These are phyloP conservation scores for Urosaurus nigricauda DNA, from an alignment of 2,797 vertebrate species.

Conservation along the genomic window DNA sequence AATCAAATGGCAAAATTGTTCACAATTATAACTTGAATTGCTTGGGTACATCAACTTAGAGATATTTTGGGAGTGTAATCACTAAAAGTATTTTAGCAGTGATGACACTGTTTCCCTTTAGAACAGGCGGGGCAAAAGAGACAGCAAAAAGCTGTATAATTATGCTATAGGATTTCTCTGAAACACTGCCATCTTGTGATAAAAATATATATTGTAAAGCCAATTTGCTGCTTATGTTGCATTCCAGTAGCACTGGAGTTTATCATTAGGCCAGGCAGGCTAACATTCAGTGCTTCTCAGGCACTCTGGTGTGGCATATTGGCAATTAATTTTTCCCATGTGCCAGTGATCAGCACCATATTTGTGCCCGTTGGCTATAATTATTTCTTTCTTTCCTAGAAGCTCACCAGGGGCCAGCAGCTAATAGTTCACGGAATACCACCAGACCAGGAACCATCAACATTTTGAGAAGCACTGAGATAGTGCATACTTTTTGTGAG, in stretches of 20 bases:
- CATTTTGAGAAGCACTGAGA: too few species aligned
- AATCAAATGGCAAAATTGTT: not conserved
- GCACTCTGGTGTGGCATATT: too few species aligned
- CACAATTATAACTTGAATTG: constrained; percentile 1
- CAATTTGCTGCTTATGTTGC: not conserved
- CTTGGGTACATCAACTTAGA: not conserved
- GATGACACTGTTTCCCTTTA: rapidly evolving
- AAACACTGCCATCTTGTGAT: constrained; percentile 68
- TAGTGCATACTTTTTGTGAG: too few species aligned
- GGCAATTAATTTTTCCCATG: too few species aligned
- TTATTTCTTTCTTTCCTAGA: too few species aligned
- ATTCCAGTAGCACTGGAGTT: not conserved
- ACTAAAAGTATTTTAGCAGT: not conserved
- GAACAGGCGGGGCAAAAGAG: rapidly evolving
- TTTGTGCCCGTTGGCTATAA: too few species aligned
- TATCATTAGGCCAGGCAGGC: too few species aligned
- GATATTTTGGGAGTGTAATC: not conserved
- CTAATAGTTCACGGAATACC: too few species aligned
- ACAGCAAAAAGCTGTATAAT: not conserved
- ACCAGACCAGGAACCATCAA: too few species aligned
- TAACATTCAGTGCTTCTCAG: too few species aligned
- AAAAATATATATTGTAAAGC: rapidly evolving
- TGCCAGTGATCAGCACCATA: too few species aligned
- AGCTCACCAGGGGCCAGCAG: too few species aligned
- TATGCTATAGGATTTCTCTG: not conserved